Conservation (phyloP, 2,888 invertebrate genomes). For the Polydesmus complanatus region DNA sequence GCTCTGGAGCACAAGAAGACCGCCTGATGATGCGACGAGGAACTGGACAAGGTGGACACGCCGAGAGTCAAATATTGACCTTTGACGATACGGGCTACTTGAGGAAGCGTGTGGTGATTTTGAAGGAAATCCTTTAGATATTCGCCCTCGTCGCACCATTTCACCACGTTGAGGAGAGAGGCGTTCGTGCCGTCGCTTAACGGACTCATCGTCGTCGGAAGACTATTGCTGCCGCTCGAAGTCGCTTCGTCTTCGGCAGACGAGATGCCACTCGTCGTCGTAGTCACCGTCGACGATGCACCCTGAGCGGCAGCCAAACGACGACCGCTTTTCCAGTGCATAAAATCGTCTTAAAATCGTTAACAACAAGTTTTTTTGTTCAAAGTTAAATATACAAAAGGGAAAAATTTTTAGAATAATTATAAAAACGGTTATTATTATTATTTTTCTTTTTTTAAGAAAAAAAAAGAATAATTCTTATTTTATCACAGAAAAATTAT, state of each 20-base stretch:
- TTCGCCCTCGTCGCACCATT: slow-evolving; percentile 28
- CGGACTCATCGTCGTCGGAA: not conserved
- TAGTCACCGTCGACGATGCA: not conserved
- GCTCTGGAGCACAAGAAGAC: slow-evolving; percentile 74
- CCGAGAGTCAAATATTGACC: slow-evolving; percentile 87
- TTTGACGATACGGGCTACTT: slow-evolving; percentile 79
- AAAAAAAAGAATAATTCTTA: not conserved
- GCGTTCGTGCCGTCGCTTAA: slow-evolving; percentile 16
- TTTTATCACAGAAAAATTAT: not conserved
- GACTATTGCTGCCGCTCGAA: not conserved
- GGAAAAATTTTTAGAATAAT: too few relatives aligned
- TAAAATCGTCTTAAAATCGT: not conserved
- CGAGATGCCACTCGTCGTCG: not conserved
- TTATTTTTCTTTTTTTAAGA: not conserved
- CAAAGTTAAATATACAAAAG: not conserved
- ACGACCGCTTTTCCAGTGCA: slow-evolving; percentile 1
- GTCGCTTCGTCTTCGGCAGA: not conserved
- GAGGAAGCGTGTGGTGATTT: slow-evolving; percentile 44
- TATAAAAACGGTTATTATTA: too few relatives aligned
- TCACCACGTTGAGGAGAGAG: slow-evolving; percentile 21
- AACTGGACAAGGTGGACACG: slow-evolving; percentile 63
- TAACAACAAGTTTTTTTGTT: not conserved
- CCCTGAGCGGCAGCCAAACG: not conserved
- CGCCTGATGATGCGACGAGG: slow-evolving; percentile 71
- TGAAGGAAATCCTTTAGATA: slow-evolving; percentile 30